A percentile compares a stretch with the other conserved stretches of the same genome.
Conservation (phyloP, 1,140 invertebrate genomes). For the Dendrolimus punctatus region DNA sequence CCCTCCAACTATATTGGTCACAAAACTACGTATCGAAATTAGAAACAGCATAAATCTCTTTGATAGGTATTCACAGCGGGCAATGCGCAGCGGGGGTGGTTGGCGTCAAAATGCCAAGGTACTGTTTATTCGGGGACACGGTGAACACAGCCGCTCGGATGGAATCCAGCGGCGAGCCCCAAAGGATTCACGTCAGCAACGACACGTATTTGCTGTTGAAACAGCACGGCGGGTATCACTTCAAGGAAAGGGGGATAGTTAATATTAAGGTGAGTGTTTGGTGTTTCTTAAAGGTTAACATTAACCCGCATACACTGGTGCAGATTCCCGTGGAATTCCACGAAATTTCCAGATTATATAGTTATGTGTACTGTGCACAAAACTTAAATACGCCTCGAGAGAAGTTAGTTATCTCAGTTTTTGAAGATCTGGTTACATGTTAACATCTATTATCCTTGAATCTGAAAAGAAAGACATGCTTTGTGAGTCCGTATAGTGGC, state of each 20-base stretch:
- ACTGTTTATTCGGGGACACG: slow-evolving; percentile 92
- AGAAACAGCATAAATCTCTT: not conserved
- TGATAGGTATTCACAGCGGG: slow-evolving; percentile 65
- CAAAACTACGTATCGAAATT: too few species aligned
- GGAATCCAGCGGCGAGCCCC: slow-evolving; percentile 80
- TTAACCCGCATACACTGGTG: too few species aligned
- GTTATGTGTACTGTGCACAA: too few species aligned
- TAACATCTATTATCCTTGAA: too few species aligned
- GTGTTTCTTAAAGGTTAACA: not conserved
- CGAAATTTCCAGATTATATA: too few species aligned
- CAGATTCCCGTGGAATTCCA: too few species aligned
- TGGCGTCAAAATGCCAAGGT: slow-evolving; percentile 90
- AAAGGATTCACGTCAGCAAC: slow-evolving; percentile 82
- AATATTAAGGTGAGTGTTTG: slow-evolving; percentile 76
- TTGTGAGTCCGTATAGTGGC: too few species aligned
- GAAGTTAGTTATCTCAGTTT: too few species aligned
- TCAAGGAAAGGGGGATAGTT: slow-evolving; percentile 79
- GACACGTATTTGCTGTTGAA: slow-evolving; percentile 77
- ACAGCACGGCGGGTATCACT: slow-evolving; percentile 78
- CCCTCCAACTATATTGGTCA: too few species aligned
- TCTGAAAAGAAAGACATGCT: too few species aligned
- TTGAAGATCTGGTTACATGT: too few species aligned
- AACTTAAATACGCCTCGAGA: too few species aligned
- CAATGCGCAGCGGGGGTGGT: slow-evolving; percentile 86
- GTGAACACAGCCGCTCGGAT: slow-evolving; percentile 83